Base-by-base conservation (phyloP, 1,140 invertebrate species). In the Scaptomyza pallida region DNA sequence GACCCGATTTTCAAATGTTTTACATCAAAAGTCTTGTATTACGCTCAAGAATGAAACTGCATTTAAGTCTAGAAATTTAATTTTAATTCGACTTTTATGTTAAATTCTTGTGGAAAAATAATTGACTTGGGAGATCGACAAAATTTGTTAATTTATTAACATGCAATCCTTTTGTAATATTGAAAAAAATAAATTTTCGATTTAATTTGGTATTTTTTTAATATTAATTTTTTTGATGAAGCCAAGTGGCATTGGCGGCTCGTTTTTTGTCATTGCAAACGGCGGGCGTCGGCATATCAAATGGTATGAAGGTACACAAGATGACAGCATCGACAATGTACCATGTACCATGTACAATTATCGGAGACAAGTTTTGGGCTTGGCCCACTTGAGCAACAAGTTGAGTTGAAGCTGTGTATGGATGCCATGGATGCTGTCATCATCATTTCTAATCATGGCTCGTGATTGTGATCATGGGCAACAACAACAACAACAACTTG, bases 211-310 rank as follows among this genome's bases (percentile, higher is more conserved):
- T 9, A 30, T 30, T 30, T 30, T 5, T 8, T 9, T 5, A 21
- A 40, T 17, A 30, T 19, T 6, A 4, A 26, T 26, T 51, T 17
- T 40, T 54, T 10, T 55, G 4, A 43, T 43, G 52, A 26, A 16
- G 21, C 17, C 26, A 52, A 55, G 52, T 60, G 55, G 41, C 35
- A 43, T 44, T 19, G 68, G 45, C 70, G 40, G 37, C 41, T 26
- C 10, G 23, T 12, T 12, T 35, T 44, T 63, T 69, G 50, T 69
- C 59, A 69, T 55, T 69, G 65, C 65, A 48, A 62, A 54, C 54
- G 54, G 30, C 41, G 19, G 64, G 74, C 75, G 82, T 81, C 81
- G 79, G 81, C 81, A 88, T 86, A 88, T 88, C 82, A 86, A 72
- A 72, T 81, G 75, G 47, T 35, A 26, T 50, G 4, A 30, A 9